Base-by-base conservation (phyloP, 2,113 vertebrate species). In the Amphilophus citrinellus region DNA sequence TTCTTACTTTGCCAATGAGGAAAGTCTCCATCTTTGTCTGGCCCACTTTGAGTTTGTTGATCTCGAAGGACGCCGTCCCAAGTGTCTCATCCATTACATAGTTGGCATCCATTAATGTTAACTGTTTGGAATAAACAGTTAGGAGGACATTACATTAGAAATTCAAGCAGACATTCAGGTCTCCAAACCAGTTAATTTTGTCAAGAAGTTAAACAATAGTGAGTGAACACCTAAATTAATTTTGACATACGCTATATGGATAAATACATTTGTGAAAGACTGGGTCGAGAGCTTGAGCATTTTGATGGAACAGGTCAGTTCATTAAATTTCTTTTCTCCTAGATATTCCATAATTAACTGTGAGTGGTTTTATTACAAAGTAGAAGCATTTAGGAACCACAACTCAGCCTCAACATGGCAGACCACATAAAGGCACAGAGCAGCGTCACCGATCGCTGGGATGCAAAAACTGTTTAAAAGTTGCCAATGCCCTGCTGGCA, bases 51-150 rank as follows among this genome's bases (percentile, higher is more conserved):
- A 98, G 94, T 27, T 96, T 92, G 37, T 95, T 96, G 75, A 99
- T 92, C 42, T 95, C 93, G 83, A 97, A 98, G 0, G 96, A 96
- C 3, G 96, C 92, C 1, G 96, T 97, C 42, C 98, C 98, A 56
- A 99, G 96, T 9, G 96, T 98, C 93, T 99, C 97, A 24, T 99
- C 98, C 97, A 98, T 98, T 81, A 98, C 96, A 0, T 99, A 99
- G 94, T 99, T 99, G 87, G 98, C 98, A 84, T 99, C 98, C 98
- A 98, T 98, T 92, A 99, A 93, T 1, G 97, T 99, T 81, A 99
- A 92, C 98, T 99, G 91, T 13, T 91, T 80, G 57, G 14, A 73
- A 86, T 44, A 78, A 85, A 80, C 30, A 58, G 7, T 57, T 57
- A 27, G 2, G 35, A 66, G 0, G 39, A 30, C 4, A 56, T 10